phyloP scores from a whole-genome alignment of 2,113 vertebrate species.

The Propithecus coquereli region DNA sequence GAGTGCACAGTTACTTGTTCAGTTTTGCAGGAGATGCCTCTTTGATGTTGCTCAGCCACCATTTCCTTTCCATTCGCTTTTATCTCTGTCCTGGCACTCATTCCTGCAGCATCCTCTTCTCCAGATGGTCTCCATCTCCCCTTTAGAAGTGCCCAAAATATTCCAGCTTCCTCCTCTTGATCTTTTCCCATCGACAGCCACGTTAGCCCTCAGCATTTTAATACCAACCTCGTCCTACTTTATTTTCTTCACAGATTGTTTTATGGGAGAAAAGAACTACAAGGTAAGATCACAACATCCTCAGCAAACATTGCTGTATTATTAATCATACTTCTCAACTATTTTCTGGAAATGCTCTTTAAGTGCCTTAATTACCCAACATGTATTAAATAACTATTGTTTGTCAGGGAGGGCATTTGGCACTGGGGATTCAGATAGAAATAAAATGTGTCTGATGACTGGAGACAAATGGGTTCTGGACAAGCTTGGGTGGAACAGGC shows the following conservation, averaged over 20 bases:
- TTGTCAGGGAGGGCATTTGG: background rate
- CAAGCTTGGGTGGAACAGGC: background rate
- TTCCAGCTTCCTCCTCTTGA: constrained; percentile 85
- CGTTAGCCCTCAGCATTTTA: constrained; percentile 79
- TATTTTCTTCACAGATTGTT: background rate
- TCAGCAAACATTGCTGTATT: constrained; percentile 65
- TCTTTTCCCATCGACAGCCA: constrained; percentile 82
- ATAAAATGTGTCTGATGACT: background rate
- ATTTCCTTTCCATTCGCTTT: constrained; percentile 87
- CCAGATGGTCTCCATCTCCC: constrained; percentile 88
- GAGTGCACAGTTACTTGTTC: constrained; percentile 77
- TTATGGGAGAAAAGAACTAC: background rate
- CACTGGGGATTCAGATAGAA: background rate
- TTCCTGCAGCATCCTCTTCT: constrained; percentile 84
- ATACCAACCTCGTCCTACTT: constrained; percentile 67
- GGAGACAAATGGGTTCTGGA: background rate
- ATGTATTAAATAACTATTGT: background rate
- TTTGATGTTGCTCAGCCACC: constrained; percentile 86
- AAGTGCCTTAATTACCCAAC: background rate
- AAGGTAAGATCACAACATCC: constrained; percentile 51
- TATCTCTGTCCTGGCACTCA: constrained; percentile 86
- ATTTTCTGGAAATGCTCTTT: constrained; percentile 16
- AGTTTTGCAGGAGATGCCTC: constrained; percentile 72
- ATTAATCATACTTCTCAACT: constrained; percentile 50
- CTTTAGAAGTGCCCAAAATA: constrained; percentile 85